Base-by-base conservation (phyloP, 2,113 vertebrate species). In the Megaptera novaeangliae region DNA sequence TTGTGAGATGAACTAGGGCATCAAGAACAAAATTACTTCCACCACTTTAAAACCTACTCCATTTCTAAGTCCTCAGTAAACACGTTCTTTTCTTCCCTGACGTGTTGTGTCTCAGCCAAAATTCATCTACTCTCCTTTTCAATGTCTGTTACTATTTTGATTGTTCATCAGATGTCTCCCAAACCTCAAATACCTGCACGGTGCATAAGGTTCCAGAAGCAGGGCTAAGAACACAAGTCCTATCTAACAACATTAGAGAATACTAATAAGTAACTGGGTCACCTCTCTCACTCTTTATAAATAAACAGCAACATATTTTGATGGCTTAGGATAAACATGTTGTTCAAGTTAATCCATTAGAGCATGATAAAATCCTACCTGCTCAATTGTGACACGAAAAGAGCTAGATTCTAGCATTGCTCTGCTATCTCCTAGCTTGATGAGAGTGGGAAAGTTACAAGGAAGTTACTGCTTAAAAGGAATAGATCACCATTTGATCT, bases 101-200 rank as follows among this genome's bases (percentile, higher is more conserved):
- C 11, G 59, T 77, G 93, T 18, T 89, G 80, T 91, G 59, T 52
- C 96, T 94, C 82, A 92, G 81, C 77, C 94, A 98, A 96, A 95
- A 88, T 81, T 96, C 57, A 92, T 77, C 68, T 55, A 93, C 64
- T 82, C 69, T 87, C 80, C 69, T 91, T 74, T 98, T 97, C 94
- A 92, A 89, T 95, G 96, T 90, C 94, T 91, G 57, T 95, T 98
- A 92, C 80, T 94, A 80, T 95, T 95, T 69, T 92, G 44, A 92
- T 61, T 95, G 88, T 91, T 95, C 94, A 97, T 88, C 93, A 97
- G 95, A 95, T 69, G 83, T 92, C 86, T 97, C 75, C n/a, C 85
- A 46, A 96, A 63, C 83, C 95, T 95, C 63, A 98, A 11, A 6
- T 46, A 95, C 88, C 93, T 98, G 61, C 44, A 95, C 36, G 12